phyloP scores from a whole-genome alignment of 1,140 invertebrate species.

The Caenorhabditis remanei region DNA sequence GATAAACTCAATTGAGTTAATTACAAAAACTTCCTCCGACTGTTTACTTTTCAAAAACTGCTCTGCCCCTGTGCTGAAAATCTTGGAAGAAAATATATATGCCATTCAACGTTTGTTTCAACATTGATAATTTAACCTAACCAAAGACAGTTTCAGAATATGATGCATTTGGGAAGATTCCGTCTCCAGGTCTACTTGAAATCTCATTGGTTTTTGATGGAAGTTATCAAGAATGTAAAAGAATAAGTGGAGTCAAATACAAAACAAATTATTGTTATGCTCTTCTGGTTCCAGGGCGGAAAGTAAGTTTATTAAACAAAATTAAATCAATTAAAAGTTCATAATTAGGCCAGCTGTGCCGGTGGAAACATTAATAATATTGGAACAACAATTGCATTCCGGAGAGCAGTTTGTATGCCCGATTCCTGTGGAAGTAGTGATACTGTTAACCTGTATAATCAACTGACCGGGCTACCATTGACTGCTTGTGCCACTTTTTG shows the following conservation, averaged over 20 bases:
- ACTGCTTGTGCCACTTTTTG: slow-evolving; percentile 28
- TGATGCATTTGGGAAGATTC: not conserved
- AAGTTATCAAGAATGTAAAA: slow-evolving; percentile 12
- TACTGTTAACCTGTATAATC: slow-evolving; percentile 1
- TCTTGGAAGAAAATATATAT: not conserved
- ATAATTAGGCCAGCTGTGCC: not conserved
- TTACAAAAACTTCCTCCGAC: not conserved
- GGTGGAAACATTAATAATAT: not conserved
- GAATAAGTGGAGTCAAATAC: slow-evolving; percentile 14
- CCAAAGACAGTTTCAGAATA: not conserved
- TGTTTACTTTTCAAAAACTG: slow-evolving; percentile 20
- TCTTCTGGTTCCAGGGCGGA: not conserved
- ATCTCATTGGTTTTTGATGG: slow-evolving; percentile 8
- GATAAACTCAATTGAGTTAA: not conserved
- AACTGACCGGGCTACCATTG: slow-evolving; percentile 2
- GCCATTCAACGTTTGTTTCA: not conserved
- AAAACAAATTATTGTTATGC: slow-evolving; percentile 17
- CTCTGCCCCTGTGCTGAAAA: not conserved
- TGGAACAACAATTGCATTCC: not conserved
- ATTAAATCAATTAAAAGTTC: too few relatives aligned
- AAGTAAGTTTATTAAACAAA: not conserved
- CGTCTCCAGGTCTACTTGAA: not conserved
- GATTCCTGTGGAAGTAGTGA: slow-evolving; percentile 1
- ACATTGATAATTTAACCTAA: not conserved
- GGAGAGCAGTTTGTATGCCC: slow-evolving; percentile 21